phyloP scores from a whole-genome alignment of 1,140 invertebrate genomes.

The Caerostris darwini region DNA sequence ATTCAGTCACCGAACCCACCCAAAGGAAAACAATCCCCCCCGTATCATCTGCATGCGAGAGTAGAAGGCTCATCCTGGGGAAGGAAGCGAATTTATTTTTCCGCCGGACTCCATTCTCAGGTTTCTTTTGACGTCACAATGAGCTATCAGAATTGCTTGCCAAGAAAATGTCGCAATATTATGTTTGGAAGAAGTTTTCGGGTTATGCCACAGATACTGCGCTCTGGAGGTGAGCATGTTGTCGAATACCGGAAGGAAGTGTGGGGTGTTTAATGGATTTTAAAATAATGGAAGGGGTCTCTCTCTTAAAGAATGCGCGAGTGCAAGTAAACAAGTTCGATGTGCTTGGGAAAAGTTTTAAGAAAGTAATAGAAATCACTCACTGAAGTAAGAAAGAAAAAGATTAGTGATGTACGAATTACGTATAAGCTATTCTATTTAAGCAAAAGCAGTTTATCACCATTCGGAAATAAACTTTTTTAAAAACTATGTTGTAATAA shows the following conservation, averaged over 20 bases:
- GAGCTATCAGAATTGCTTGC: conserved; percentile 67
- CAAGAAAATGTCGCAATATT: conserved; percentile 74
- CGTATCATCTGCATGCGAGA: not conserved
- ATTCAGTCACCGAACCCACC: not conserved
- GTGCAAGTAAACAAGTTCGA: too few relatives aligned
- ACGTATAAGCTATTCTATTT: too few relatives aligned
- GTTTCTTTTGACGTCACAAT: conserved; percentile 69
- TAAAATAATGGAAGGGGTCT: too few relatives aligned
- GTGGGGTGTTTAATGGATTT: not conserved
- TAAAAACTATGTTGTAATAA: too few relatives aligned
- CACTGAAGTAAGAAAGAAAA: too few relatives aligned
- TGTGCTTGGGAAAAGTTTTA: too few relatives aligned
- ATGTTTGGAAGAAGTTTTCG: conserved; percentile 69
- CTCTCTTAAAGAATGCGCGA: too few relatives aligned
- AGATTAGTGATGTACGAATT: too few relatives aligned
- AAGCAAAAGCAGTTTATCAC: too few relatives aligned
- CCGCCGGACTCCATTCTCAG: conserved; percentile 49
- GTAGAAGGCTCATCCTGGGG: not conserved
- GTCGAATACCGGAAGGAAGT: not conserved
- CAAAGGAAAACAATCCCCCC: conserved; percentile 26
- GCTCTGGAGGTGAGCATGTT: not conserved
- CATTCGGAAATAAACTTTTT: too few relatives aligned
- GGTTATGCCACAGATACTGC: not conserved
- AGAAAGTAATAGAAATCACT: too few relatives aligned
- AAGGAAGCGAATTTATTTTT: conserved; percentile 40